phyloP scores from a whole-genome alignment of 1,140 invertebrate species.

The Drosophila prosaltans region DNA sequence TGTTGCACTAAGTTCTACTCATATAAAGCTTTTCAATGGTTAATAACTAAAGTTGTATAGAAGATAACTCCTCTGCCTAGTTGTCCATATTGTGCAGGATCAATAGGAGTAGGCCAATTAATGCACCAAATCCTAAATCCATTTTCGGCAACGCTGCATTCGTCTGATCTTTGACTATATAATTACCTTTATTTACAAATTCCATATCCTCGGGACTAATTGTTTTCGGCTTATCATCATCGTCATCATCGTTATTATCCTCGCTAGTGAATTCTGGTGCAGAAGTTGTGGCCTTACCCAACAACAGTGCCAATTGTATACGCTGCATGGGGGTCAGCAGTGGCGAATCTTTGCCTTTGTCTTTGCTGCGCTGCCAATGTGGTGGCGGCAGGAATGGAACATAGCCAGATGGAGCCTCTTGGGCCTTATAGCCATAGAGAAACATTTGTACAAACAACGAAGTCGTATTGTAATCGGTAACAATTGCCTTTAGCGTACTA shows the following conservation, averaged over 20 bases:
- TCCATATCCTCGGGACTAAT: slow-evolving; percentile 56
- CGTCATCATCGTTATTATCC: slow-evolving; percentile 5
- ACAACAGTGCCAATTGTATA: slow-evolving; percentile 51
- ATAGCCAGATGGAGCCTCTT: slow-evolving; percentile 41
- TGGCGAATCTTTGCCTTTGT: neutral
- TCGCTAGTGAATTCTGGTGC: neutral
- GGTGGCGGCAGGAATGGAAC: slow-evolving; percentile 53
- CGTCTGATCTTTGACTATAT: neutral
- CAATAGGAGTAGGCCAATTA: slow-evolving; percentile 47
- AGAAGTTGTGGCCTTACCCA: slow-evolving; percentile 31
- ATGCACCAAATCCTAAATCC: slow-evolving; percentile 31
- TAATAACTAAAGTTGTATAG: slow-evolving; percentile 44
- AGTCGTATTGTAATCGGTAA: slow-evolving; percentile 54
- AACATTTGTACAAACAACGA: slow-evolving; percentile 70
- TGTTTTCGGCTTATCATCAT: slow-evolving; percentile 1
- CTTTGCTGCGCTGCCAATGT: slow-evolving; percentile 22
- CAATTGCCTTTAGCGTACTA: slow-evolving; percentile 57
- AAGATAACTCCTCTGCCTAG: neutral
- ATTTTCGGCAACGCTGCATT: slow-evolving; percentile 28
- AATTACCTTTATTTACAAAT: neutral
- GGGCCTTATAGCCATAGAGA: slow-evolving; percentile 60
- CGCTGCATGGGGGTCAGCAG: slow-evolving; percentile 44
- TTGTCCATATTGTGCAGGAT: slow-evolving; percentile 23
- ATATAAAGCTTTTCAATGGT: slow-evolving; percentile 68
- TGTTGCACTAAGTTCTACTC: slow-evolving; percentile 62